A percentile compares a stretch with the other conserved stretches of the same genome.
phyloP scores from a whole-genome alignment of 2,113 vertebrate genomes.

The Antechinus flavipes region DNA sequence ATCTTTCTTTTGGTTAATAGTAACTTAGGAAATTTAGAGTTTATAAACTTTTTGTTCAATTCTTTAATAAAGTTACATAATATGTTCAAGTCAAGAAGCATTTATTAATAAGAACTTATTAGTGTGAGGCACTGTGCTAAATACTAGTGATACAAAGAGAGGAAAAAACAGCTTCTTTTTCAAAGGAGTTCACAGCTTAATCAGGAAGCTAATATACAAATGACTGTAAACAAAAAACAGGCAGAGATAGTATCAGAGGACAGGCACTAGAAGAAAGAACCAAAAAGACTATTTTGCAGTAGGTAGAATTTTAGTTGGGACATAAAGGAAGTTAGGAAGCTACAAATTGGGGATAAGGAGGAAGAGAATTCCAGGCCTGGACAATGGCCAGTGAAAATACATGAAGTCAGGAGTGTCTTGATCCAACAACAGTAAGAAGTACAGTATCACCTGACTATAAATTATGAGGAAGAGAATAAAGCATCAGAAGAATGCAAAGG shows the following conservation, averaged over 20 bases:
- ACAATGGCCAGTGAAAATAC: background rate
- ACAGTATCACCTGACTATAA: background rate
- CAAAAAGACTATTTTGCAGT: background rate
- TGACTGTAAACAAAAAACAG: background rate
- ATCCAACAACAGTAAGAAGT: background rate
- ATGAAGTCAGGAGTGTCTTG: background rate
- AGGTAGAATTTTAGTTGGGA: background rate
- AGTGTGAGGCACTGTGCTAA: background rate
- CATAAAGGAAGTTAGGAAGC: background rate
- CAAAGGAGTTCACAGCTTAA: background rate
- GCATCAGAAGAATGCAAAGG: background rate
- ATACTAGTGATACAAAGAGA: background rate
- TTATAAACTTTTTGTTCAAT: constrained; percentile 42
- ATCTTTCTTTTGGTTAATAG: constrained; percentile 35
- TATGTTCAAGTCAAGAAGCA: background rate
- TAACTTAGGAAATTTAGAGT: constrained; percentile 22
- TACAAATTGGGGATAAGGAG: background rate
- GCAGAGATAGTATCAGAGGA: background rate
- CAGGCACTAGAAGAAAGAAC: background rate
- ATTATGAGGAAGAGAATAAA: background rate
- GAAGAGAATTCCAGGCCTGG: background rate
- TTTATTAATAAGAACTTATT: background rate
- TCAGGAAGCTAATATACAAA: background rate
- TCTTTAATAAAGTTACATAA: constrained; percentile 36
- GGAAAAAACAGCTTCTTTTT: background rate